These are phyloP conservation scores for Macrochelys suwanniensis DNA, from an alignment of 2,797 vertebrate species.

Conservation along the genomic window DNA sequence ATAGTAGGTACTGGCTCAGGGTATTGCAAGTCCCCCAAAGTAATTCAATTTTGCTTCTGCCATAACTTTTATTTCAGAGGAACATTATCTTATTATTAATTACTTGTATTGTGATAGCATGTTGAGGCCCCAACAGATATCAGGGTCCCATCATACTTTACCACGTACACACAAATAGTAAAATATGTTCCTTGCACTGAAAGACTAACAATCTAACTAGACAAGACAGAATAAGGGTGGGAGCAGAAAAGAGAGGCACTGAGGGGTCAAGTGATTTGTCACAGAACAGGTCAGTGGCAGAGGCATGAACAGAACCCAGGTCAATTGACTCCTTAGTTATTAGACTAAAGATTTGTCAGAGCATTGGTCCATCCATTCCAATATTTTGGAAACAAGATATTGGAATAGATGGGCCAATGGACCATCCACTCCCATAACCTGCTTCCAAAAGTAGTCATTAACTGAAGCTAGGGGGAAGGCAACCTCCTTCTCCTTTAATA, in stretches of 20 bases:
- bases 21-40: too few relatives aligned
- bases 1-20: too few relatives aligned
- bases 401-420: background rate
- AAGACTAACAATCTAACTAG: background rate
- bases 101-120: background rate
- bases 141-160: background rate
- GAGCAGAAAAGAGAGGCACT: background rate
- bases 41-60: background rate
- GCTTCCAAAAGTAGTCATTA: background rate
- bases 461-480: background rate
- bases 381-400: background rate
- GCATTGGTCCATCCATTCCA: background rate
- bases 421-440: background rate
- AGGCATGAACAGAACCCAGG: background rate
- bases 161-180: background rate
- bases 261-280: background rate
- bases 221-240: background rate
- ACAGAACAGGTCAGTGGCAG: background rate
- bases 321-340: too few relatives aligned
- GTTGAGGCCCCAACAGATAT: background rate
- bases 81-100: background rate
- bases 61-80: too few relatives aligned
- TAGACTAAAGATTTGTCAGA: too few relatives aligned
- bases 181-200: background rate
- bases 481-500: background rate